phyloP scores from a whole-genome alignment of 2,113 vertebrate genomes.

The Epinephelus moara region DNA sequence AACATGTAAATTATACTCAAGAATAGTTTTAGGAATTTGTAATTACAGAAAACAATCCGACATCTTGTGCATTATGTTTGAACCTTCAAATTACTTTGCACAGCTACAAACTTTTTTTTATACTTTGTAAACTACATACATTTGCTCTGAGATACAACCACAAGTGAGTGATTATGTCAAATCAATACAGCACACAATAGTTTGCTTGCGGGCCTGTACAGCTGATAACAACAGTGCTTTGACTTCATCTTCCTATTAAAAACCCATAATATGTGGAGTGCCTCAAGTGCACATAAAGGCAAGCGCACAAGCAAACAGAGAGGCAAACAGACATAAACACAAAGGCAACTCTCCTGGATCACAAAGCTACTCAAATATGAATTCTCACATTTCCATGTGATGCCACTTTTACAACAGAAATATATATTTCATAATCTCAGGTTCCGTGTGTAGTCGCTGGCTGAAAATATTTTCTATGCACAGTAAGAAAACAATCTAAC shows the following conservation, averaged over 20 bases:
- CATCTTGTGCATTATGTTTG: background rate
- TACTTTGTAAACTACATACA: background rate
- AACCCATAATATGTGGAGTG: background rate
- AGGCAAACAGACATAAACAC: background rate
- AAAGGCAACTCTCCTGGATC: background rate
- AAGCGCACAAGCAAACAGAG: background rate
- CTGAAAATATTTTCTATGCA: background rate
- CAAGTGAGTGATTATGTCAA: background rate
- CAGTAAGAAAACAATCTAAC: too few relatives aligned
- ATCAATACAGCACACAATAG: background rate
- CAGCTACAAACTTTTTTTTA: background rate
- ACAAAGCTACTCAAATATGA: slow-evolving; percentile 1
- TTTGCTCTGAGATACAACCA: background rate
- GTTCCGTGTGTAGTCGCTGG: background rate
- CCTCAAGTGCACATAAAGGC: background rate
- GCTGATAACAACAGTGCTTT: background rate
- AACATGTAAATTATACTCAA: slow-evolving; percentile 19
- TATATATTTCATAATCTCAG: background rate
- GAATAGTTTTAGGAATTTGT: slow-evolving; percentile 21
- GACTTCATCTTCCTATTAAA: slow-evolving; percentile 6
- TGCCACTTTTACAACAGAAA: background rate
- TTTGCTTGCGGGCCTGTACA: background rate
- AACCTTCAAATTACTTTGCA: slow-evolving; percentile 10
- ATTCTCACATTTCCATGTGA: background rate
- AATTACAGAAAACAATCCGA: slow-evolving; percentile 28